Base-by-base conservation (phyloP, 2,797 vertebrate genomes). In the Vireo griseus region DNA sequence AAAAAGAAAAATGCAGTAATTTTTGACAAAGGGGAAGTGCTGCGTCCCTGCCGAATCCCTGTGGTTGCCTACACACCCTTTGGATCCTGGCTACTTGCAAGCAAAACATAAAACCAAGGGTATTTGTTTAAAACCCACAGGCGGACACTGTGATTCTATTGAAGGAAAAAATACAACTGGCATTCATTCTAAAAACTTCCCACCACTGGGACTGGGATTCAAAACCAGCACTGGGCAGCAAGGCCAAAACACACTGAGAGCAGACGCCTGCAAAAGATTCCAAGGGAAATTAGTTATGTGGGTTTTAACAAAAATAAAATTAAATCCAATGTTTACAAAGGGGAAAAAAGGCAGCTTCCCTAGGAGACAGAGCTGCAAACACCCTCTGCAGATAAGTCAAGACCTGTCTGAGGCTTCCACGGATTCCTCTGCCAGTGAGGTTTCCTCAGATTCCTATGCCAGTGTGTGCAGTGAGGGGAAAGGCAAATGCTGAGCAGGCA, bases 191-290 rank as follows among this genome's bases (percentile, higher is more conserved):
- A 86, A 96, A 94, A 91, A 76, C 92, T 97, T 97, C 93, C 95
- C 94, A 95, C 94, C 73, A 55, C 72, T 94, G 92, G 90, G 96
- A 96, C 87, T 67, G 90, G 69, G 90, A 95, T 86, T 96, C 78
- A 82, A 97, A 92, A 86, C 95, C 84, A 96, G 89, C 57, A 67
- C 80, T 66, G 88, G 90, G 92, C 90, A 91, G 76, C 1, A 37
- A 97, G 89, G 95, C 95, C 94, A 96, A 97, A 96, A 96, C 96
- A 97, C 76, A 97, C 92, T 96, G 81, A 61, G 92, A 96, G 81
- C 86, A 90, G 90, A 96, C n/a, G 59, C 94, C 95, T 97, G 93
- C 77, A 80, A 68, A 93, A 92, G 84, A 90, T 42, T 65, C 95
- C 96, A 97, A 97, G 96, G 73, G 86, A 95, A 81, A 68, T 92